Evolutionary conservation across 2,113 vertebrate species (phyloP), one percentile per base, ranked within the genome.

Genomic region (Chlamydotis undulata): DNA sequence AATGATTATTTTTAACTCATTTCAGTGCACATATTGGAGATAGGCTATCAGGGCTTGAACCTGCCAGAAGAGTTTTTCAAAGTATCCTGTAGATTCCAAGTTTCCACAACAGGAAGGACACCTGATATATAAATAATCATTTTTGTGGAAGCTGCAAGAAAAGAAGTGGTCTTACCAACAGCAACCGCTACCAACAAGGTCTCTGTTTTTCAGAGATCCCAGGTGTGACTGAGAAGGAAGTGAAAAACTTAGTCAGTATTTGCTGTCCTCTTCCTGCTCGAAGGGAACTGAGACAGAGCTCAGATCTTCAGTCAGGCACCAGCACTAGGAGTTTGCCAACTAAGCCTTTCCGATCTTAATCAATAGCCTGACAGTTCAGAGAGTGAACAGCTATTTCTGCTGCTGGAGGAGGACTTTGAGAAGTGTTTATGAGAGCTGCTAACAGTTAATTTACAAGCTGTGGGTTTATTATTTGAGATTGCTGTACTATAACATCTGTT

Each of bases 351-450:
- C 75, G 85, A 86, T 75, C 76, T 86, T 88, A 68, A 68, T 86
- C 86, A 64, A 68, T 52, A 80, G 68, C 45, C 41, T 86, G 65
- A 28, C 67, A 91, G 33, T 77, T 91, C 74, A 73, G 69, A 43
- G 77, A 55, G 37, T 11, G 21, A 83, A 76, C 45, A 87, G 53
- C 68, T 81, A 68, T 90, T 91, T 87, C 56, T 71, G 49, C 68
- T 84, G 2, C 16, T 61, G 85, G 22, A 64, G 49, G 68, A 81
- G 84, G 79, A 63, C 39, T 93, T 95, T 81, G 68, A 57, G 71
- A 91, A 92, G 61, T 71, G 68, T 65, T 94, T 76, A 39, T 68
- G 68, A 93, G 87, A 83, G 75, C 90, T 94, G 67, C 90, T 83
- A 90, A 92, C 29, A 70, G 86, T 86, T 89, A 43, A 76, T 93